Evolutionary conservation across 1,140 invertebrate species (phyloP).

Genomic region (Neodiprion lecontei): DNA sequence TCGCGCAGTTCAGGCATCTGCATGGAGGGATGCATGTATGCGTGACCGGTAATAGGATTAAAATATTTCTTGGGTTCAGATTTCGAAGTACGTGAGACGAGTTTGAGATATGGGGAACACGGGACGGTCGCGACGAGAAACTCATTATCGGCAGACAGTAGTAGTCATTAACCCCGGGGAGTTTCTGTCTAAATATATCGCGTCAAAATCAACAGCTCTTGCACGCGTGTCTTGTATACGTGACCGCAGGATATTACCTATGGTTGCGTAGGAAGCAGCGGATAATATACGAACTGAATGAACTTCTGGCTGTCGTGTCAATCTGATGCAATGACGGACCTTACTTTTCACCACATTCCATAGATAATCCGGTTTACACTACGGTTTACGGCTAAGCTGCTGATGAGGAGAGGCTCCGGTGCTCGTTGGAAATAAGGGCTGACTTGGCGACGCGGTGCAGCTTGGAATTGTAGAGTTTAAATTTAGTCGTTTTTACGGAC

Average conservation of each 20-base stretch:
- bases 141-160: conserved; percentile 12
- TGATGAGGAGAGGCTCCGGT: not conserved
- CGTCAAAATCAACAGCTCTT: conserved; percentile 11
- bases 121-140: not conserved
- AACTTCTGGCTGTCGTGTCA: not conserved
- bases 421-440: not conserved
- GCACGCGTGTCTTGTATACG: conserved; percentile 10
- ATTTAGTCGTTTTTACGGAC: conserved; percentile 10
- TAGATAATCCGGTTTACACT: not conserved
- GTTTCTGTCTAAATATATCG: conserved; percentile 11
- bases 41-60: no score
- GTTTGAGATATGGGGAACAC: not conserved
- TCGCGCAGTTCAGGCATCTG: no score
- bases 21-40: no score
- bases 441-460: not conserved
- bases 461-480: conserved; percentile 5
- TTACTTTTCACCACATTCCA: not conserved
- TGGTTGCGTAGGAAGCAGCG: conserved; percentile 8
- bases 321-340: not conserved
- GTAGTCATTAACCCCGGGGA: conserved; percentile 16
- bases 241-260: not conserved
- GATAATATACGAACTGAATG: not conserved
- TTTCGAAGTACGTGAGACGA: not conserved
- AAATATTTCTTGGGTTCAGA: no score
- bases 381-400: not conserved